phyloP scores from a whole-genome alignment of 2,888 invertebrate species.

The Pilophorus perplexus region DNA sequence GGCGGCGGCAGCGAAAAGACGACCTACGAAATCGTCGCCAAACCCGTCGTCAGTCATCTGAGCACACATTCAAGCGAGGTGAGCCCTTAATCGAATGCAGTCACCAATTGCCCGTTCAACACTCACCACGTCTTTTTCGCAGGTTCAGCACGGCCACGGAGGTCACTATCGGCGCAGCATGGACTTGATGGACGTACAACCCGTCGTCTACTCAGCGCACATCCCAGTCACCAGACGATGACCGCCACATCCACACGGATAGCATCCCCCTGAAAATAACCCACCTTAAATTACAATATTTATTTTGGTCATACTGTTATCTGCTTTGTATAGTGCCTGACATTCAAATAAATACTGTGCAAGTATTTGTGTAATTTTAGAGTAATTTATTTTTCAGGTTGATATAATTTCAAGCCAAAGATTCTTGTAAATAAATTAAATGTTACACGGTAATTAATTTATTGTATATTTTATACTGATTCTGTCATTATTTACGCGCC shows the following conservation, averaged over 20 bases:
- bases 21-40: slow-evolving; percentile 80
- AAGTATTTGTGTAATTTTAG: too few relatives aligned
- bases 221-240: slow-evolving; percentile 48
- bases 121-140: not conserved
- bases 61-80: slow-evolving; percentile 67
- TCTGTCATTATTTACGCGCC: too few relatives aligned
- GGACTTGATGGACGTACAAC: slow-evolving; percentile 46
- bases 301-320: too few relatives aligned
- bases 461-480: too few relatives aligned
- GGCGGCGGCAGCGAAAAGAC: slow-evolving; percentile 56
- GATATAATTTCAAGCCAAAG: too few relatives aligned
- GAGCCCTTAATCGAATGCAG: not conserved
- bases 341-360: too few relatives aligned
- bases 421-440: too few relatives aligned
- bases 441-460: too few relatives aligned
- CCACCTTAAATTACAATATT: too few relatives aligned
- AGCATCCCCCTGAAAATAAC: too few relatives aligned
- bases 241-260: not conserved
- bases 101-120: not conserved
- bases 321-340: too few relatives aligned
- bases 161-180: slow-evolving; percentile 49
- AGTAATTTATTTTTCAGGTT: too few relatives aligned
- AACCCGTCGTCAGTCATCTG: slow-evolving; percentile 71
- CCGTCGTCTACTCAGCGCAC: slow-evolving; percentile 43
- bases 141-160: slow-evolving; percentile 42